A percentile compares a stretch with the other conserved stretches of the same genome.
Evolutionary conservation across 1,140 invertebrate genomes (phyloP).

Genomic region (Ctenoplectra terminalis): DNA sequence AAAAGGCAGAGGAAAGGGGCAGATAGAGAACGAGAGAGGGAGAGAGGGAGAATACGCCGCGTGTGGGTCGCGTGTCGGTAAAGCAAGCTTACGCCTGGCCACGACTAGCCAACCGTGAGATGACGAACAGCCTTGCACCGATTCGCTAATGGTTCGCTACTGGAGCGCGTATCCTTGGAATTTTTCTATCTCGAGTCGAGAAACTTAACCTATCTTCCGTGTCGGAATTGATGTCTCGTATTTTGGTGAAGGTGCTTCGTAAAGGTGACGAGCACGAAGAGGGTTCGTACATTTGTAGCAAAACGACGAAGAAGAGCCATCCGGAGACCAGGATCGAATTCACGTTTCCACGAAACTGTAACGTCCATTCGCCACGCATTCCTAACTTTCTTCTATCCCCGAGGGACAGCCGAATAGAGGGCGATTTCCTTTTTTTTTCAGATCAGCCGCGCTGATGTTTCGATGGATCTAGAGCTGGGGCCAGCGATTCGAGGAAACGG

Average conservation of each 20-base stretch:
- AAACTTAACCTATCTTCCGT: not conserved
- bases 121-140: conserved; percentile 69
- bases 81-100: conserved; percentile 53
- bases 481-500: conserved; percentile 61
- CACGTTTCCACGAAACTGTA: conserved; percentile 48
- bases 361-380: conserved; percentile 35
- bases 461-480: conserved; percentile 28
- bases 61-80: conserved; percentile 80
- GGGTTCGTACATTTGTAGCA: not conserved
- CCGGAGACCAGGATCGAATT: not conserved
- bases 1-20: conserved; percentile 36
- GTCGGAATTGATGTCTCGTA: not conserved
- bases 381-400: conserved; percentile 53
- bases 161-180: conserved; percentile 36
- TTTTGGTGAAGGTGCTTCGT: too few species aligned
- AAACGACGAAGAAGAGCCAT: not conserved
- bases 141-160: conserved; percentile 72
- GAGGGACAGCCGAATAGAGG: conserved; percentile 41
- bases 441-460: not conserved
- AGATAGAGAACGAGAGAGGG: conserved; percentile 25
- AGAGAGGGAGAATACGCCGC: conserved; percentile 61
- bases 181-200: not conserved
- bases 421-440: conserved; percentile 37
- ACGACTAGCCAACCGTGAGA: conserved; percentile 72
- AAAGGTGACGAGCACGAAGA: too few species aligned